These are phyloP conservation scores for Bradypodion ventrale DNA, from an alignment of 2,797 vertebrate species.

Conservation along the genomic window DNA sequence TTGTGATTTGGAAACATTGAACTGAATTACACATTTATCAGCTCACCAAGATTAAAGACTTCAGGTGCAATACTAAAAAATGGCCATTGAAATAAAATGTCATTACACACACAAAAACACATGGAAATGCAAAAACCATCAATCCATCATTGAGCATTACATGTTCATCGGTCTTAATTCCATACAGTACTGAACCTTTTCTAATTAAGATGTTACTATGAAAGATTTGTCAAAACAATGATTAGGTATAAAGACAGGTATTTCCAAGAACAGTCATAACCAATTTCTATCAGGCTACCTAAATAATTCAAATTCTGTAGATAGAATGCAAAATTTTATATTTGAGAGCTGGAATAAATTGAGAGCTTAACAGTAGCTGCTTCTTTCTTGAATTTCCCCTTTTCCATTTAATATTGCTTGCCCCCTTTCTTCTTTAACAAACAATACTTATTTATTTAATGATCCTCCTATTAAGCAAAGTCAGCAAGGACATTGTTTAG, in stretches of 20 bases:
- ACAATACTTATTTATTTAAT: no score
- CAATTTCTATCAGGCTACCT: neutral
- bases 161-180: neutral
- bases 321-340: neutral
- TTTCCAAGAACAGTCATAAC: neutral
- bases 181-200: neutral
- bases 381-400: no score
- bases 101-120: conserved; percentile 2
- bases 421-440: neutral
- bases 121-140: conserved; percentile 1
- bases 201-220: conserved; percentile 2
- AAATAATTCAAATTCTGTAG: neutral
- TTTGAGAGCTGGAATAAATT: no score
- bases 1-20: neutral
- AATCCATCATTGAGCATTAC: neutral
- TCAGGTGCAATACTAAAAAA: neutral
- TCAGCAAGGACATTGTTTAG: neutral
- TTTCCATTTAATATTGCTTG: no score
- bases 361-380: no score
- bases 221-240: neutral
- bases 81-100: neutral
- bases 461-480: no score
- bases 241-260: neutral
- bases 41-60: neutral
- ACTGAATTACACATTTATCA: neutral